Evolutionary conservation across 2,888 invertebrate species (phyloP).

Genomic region (Ecdyonurus torrentis): DNA sequence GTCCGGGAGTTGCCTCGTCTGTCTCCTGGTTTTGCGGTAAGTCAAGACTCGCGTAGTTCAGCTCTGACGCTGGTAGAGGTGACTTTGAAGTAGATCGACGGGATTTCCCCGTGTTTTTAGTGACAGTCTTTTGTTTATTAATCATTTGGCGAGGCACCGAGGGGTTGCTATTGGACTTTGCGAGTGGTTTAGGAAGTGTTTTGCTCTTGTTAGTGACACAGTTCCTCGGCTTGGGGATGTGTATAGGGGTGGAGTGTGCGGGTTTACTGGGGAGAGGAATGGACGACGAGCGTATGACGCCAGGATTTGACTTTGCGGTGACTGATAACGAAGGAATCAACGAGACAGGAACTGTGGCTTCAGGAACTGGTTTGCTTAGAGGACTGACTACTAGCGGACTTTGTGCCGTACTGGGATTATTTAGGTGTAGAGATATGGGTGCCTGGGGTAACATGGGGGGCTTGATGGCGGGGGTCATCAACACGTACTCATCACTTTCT

Average conservation of each 20-base stretch:
- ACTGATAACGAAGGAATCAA: too few species aligned
- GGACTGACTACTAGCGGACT: background rate
- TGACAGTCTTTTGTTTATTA: too few species aligned
- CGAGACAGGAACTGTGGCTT: background rate
- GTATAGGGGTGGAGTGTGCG: too few species aligned
- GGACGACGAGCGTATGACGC: too few species aligned
- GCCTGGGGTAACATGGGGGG: background rate
- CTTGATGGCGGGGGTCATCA: background rate
- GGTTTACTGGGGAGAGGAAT: too few species aligned
- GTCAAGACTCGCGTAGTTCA: background rate
- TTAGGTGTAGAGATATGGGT: background rate
- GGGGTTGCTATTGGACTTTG: too few species aligned
- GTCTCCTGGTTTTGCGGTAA: background rate
- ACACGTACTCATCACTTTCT: background rate
- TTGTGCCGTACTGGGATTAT: background rate
- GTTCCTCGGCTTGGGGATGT: too few species aligned
- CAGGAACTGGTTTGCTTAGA: background rate
- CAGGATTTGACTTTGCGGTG: too few species aligned
- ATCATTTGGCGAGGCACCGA: too few species aligned
- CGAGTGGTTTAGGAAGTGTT: too few species aligned
- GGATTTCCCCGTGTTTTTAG: too few species aligned
- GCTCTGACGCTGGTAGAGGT: background rate
- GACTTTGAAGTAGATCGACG: background rate
- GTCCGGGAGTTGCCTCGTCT: background rate
- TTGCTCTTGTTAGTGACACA: too few species aligned